Conservation (phyloP, 2,113 vertebrate genomes). For the Pheucticus melanocephalus region DNA sequence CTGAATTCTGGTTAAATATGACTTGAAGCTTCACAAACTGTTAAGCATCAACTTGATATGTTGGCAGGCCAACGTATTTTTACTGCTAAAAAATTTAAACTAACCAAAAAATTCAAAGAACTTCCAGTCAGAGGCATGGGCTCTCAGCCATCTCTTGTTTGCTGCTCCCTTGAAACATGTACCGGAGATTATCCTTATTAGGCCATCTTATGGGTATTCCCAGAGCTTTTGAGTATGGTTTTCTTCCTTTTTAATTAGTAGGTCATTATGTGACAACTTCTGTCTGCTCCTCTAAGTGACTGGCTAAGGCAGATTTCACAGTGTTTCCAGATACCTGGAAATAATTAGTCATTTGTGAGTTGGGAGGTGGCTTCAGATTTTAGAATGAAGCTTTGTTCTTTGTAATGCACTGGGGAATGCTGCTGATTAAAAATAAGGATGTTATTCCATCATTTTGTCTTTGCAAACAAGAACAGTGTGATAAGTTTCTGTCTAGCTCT, state of each 20-base stretch:
- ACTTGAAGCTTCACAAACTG: neutral
- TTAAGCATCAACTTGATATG: neutral
- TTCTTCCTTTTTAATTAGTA: slow-evolving; percentile 50
- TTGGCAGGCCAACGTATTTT: neutral
- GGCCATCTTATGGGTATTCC: neutral
- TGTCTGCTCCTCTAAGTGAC: neutral
- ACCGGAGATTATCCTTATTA: slow-evolving; percentile 59
- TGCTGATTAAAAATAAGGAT: neutral
- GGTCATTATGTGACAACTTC: slow-evolving; percentile 31
- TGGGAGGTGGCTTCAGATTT: neutral
- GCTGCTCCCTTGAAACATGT: slow-evolving; percentile 32
- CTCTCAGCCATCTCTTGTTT: slow-evolving; percentile 16
- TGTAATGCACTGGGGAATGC: neutral
- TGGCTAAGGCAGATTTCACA: slow-evolving; percentile 18
- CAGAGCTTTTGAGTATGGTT: slow-evolving; percentile 26
- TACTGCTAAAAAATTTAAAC: neutral
- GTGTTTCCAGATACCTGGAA: slow-evolving; percentile 45
- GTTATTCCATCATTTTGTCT: neutral
- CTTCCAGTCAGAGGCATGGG: neutral
- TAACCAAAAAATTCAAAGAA: slow-evolving; percentile 12
- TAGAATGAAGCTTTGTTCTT: neutral
- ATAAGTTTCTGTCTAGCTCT: neutral
- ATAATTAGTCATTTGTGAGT: slow-evolving; percentile 27
- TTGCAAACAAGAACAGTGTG: neutral
- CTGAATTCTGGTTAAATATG: neutral